Evolutionary conservation across 2,113 vertebrate genomes (phyloP), one percentile per base, ranked within the genome.

Genomic region (Orthonyx spaldingii): DNA sequence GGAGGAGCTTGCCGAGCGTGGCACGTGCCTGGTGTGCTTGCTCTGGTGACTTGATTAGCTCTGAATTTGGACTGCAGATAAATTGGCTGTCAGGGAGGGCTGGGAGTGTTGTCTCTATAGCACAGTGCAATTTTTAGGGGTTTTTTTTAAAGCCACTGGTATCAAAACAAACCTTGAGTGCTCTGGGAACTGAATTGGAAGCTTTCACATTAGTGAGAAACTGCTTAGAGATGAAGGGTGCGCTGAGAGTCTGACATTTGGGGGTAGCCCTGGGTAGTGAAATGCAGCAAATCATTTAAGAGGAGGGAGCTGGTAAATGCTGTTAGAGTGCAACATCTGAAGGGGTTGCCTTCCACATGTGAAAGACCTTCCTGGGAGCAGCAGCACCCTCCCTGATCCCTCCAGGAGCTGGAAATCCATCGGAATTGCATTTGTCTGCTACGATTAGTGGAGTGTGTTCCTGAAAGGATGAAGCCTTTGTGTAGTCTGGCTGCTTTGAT

Each of bases 41-140:
- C 88, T 78, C 21, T 59, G 17, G 74, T 92, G 96, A 71, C 88
- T 96, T 72, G 88, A 92, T 95, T 52, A 94, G 84, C 89, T 56
- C 9, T 59, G 96, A 86, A 47, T 96, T 72, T 81, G 84, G 60
- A 24, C 89, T 82, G 94, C 88, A 92, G 94, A 94, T 85, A 76
- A 52, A 90, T 55, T 50, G 95, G 49, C 96, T 91, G 65, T 94
- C 95, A 93, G 88, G 64, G 53, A 79, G 65, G 90, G 37, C 76
- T 83, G 46, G 7, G 19, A 71, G 44, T 59, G 60, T 32, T 75
- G 68, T 85, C 76, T 93, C 77, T 84, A 37, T 70, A 84, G 92
- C 60, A 33, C 71, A n/a, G 53, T 7, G 30, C 64, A 32, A 19
- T 78, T 49, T 52, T 41, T 16, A 35, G 53, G 30, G 16, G 22